Percentiles rank a stretch among this genome's conserved stretches.
Evolutionary conservation across 2,888 invertebrate species (phyloP).

Genomic region (Eucera pruinosa): DNA sequence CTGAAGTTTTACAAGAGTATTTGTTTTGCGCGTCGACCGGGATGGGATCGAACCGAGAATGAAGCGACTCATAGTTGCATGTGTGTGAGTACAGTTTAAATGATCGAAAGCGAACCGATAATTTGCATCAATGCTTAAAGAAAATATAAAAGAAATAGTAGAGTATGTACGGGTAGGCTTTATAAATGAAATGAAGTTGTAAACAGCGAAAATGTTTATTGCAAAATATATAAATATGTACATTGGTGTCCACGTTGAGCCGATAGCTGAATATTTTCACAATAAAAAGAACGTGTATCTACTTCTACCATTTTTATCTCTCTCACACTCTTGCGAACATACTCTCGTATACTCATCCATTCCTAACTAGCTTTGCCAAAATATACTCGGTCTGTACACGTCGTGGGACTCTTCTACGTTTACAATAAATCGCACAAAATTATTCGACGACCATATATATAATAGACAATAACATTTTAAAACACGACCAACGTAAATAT

Average conservation of each 20-base stretch:
- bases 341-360: constrained; percentile 46
- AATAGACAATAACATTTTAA: background rate
- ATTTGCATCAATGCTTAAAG: too few relatives aligned
- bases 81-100: too few relatives aligned
- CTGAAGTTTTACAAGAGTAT: too few relatives aligned
- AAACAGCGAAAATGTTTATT: constrained; percentile 84
- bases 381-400: constrained; percentile 47
- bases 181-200: constrained; percentile 83
- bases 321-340: constrained; percentile 53
- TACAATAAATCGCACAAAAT: constrained; percentile 69
- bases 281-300: constrained; percentile 71
- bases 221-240: constrained; percentile 83
- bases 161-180: constrained; percentile 67
- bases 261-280: constrained; percentile 83
- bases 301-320: constrained; percentile 67
- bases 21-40: too few relatives aligned
- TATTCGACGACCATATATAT: background rate
- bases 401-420: constrained; percentile 38
- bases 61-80: too few relatives aligned
- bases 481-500: background rate
- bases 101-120: too few relatives aligned
- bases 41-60: too few relatives aligned
- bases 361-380: constrained; percentile 58
- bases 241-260: constrained; percentile 83
- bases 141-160: too few relatives aligned